Base-by-base conservation (phyloP, 2,888 invertebrate species). In the Cerastoderma edule region DNA sequence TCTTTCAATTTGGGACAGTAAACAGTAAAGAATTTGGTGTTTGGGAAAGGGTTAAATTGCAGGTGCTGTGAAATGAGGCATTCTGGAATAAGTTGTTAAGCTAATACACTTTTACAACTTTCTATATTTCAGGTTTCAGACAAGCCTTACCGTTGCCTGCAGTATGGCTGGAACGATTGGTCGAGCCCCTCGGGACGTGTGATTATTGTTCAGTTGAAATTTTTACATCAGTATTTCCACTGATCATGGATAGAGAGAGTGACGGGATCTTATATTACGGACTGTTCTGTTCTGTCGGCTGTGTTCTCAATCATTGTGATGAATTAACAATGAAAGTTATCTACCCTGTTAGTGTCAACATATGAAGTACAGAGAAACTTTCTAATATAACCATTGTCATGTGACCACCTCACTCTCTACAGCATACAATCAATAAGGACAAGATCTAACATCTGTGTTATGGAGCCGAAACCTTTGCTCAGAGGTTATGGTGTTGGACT, bases 171-270 rank as follows among this genome's bases (percentile, higher is more conserved):
- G 39, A 60, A 24, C 35, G 22, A 60, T 16, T 60, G 24, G 24
- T 22, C 19, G 60, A 60, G 1, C 39, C 60, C 1, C 2, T 33
- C 22, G 60, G 39, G 13, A 33, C 39, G 10, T 60, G 60, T 60
- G 60, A 60, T 16, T 8, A n/a, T 39, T 60, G 60, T 16, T 24
- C 1, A 8, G n/a, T 13, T 24, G 39, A 60, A 24, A 60, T 60
- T 19, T 60, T 60, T 60, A 30, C 39, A 24, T 60, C 60, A 13
- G 6, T 39, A 22, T 60, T 60, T 27, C 60, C 60, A 24, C 24
- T 60, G 16, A 33, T 57, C 2, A 4, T 24, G 1, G 39, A 22
- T 22, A 33, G 39, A 16, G 24, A 35, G 16, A 39, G 24, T n/a
- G 32, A 57, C 19, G 22, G 28, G 22, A 22, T 60, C 27, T 19